Conservation (phyloP, 1,140 invertebrate species). For the Euglossa dilemma region DNA sequence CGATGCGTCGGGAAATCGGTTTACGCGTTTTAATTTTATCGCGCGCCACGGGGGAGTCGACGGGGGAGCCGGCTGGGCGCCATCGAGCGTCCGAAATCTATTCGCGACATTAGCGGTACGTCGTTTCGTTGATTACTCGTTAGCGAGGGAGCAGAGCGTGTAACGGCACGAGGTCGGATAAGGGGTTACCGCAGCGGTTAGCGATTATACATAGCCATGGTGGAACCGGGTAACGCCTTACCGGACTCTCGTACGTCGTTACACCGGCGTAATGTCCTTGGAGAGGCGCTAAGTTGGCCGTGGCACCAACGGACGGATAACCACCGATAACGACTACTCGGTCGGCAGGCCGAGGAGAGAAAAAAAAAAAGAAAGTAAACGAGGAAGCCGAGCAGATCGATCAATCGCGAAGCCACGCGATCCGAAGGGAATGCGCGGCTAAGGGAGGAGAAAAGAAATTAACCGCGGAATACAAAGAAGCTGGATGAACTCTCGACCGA, state of each 20-base stretch:
- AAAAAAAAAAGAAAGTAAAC: not conserved
- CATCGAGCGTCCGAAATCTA: conserved; percentile 6
- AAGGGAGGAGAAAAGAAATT: not conserved
- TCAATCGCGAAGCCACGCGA: not conserved
- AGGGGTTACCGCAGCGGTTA: conserved; percentile 27
- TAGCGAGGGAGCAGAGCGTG: not conserved
- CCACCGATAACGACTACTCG: not conserved
- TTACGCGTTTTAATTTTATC: not conserved
- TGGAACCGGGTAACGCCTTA: conserved; percentile 26
- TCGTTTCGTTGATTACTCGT: conserved; percentile 29
- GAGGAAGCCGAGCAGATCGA: not conserved
- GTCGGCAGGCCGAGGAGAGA: not conserved
- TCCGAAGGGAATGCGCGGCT: no score
- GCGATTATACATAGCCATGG: conserved; percentile 21
- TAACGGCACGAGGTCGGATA: conserved; percentile 23
- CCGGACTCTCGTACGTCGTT: not conserved
- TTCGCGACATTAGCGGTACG: not conserved
- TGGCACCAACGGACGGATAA: not conserved
- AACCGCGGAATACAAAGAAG: not conserved
- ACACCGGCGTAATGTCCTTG: conserved; percentile 19
- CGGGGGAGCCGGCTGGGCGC: not conserved
- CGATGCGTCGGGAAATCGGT: no score
- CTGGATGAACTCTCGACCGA: not conserved
- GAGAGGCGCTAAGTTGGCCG: conserved; percentile 15
- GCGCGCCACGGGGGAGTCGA: no score